These are phyloP conservation scores for Sericinus montela DNA, from an alignment of 2,888 invertebrate species.

Conservation along the genomic window DNA sequence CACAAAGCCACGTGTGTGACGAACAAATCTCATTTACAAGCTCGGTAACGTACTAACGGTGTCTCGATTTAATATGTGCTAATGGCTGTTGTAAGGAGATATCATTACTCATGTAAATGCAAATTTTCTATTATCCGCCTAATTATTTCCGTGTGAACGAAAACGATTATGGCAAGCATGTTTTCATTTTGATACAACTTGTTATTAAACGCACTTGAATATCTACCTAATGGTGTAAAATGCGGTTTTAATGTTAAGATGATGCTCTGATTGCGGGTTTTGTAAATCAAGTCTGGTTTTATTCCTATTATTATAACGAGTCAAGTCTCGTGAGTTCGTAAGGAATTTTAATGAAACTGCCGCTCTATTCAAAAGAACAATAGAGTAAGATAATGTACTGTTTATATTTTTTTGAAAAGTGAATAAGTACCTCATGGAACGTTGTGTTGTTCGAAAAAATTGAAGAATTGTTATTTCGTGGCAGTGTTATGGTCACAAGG, in stretches of 20 bases:
- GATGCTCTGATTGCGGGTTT: slow-evolving; percentile 24
- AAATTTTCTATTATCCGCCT: slow-evolving; percentile 15
- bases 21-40: slow-evolving; percentile 20
- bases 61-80: slow-evolving; percentile 22
- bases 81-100: slow-evolving; percentile 18
- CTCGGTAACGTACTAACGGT: slow-evolving; percentile 25
- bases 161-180: slow-evolving; percentile 18
- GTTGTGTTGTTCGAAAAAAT: neutral
- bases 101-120: slow-evolving; percentile 19
- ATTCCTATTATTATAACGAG: slow-evolving; percentile 17
- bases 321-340: slow-evolving; percentile 1
- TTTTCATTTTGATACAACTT: slow-evolving; percentile 22
- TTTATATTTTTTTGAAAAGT: neutral
- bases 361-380: slow-evolving; percentile 1
- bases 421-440: neutral
- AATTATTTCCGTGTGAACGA: slow-evolving; percentile 28
- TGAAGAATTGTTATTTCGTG: slow-evolving; percentile 18
- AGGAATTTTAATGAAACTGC: slow-evolving; percentile 15
- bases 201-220: slow-evolving; percentile 22
- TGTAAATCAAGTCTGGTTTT: slow-evolving; percentile 20
- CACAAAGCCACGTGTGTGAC: slow-evolving; percentile 32
- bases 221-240: slow-evolving; percentile 16
- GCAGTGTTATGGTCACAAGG: slow-evolving; percentile 13
- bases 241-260: slow-evolving; percentile 20
- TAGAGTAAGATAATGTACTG: neutral